Evolutionary conservation across 35 echinoderm and acorn worm genomes (phyloP).

Genomic region (Eucidaris tribuloides): DNA sequence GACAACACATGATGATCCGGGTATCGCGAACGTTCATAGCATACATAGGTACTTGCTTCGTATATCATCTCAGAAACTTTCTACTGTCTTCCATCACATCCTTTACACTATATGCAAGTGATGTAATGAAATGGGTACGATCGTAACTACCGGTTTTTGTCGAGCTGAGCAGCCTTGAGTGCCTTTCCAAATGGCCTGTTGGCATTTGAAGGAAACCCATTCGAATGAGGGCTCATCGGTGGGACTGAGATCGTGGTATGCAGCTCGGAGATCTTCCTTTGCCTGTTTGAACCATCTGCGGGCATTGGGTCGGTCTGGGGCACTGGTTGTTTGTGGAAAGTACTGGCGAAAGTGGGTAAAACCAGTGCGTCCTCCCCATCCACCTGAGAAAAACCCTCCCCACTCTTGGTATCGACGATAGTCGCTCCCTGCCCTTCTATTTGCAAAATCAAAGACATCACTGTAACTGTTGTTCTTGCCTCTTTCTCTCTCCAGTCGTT

Average conservation of each 20-base stretch:
- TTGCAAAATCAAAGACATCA: not conserved
- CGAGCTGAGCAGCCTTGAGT: conserved; percentile 1
- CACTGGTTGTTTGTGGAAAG: too few species aligned
- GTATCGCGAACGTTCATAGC: too few species aligned
- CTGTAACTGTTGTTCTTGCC: not conserved
- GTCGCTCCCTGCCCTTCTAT: not conserved
- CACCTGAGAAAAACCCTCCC: not conserved
- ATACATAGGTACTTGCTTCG: too few species aligned
- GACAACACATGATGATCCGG: too few species aligned
- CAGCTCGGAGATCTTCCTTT: conserved; percentile 5
- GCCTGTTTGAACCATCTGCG: conserved; percentile 48
- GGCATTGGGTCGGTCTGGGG: conserved; percentile 27
- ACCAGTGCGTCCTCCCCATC: not conserved
- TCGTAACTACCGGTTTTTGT: not conserved
- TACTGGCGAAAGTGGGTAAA: not conserved
- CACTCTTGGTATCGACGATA: not conserved
- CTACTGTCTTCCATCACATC: too few species aligned
- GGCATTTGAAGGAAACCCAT: conserved; percentile 15
- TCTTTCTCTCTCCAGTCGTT: conserved; percentile 1
- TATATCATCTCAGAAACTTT: too few species aligned
- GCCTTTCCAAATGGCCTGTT: conserved; percentile 9
- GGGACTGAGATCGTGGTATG: not conserved
- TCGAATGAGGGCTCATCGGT: not conserved
- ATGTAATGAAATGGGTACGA: not conserved
- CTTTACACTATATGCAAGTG: not conserved